Conservation (phyloP, 2,113 vertebrate species). For the Varanus salvator region DNA sequence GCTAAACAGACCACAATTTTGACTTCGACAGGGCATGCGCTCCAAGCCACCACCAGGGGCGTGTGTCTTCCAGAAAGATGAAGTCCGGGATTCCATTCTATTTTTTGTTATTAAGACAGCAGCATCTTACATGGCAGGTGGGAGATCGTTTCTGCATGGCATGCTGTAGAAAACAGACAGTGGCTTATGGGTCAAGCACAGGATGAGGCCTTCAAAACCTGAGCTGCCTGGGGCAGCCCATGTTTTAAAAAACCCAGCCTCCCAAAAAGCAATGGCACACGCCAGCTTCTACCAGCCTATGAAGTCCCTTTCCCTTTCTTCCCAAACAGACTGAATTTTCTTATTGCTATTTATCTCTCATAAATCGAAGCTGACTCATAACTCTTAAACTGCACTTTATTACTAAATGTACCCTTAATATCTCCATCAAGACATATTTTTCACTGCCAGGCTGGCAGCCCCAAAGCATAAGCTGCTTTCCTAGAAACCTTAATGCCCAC, state of each 20-base stretch:
- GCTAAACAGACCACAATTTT: too few relatives aligned
- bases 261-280: too few relatives aligned
- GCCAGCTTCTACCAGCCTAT: not conserved
- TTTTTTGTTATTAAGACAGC: too few relatives aligned
- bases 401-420: constrained; percentile 50
- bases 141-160: not conserved
- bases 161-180: not conserved
- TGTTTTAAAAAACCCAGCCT: not conserved
- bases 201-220: not conserved
- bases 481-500: constrained; percentile 19
- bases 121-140: not conserved
- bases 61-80: too few relatives aligned
- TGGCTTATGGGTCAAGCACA: not conserved
- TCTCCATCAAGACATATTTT: constrained; percentile 41
- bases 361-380: constrained; percentile 36
- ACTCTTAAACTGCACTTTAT: constrained; percentile 53
- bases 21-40: too few relatives aligned
- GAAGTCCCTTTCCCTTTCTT: constrained; percentile 10
- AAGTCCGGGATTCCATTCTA: too few relatives aligned
- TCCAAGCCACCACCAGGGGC: too few relatives aligned
- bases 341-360: constrained; percentile 29
- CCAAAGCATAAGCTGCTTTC: constrained; percentile 34
- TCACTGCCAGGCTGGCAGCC: constrained; percentile 14
- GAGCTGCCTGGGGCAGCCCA: not conserved
- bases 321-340: constrained; percentile 17